Conservation (phyloP, 2,797 vertebrate species). For the Neoniphon sammara region DNA sequence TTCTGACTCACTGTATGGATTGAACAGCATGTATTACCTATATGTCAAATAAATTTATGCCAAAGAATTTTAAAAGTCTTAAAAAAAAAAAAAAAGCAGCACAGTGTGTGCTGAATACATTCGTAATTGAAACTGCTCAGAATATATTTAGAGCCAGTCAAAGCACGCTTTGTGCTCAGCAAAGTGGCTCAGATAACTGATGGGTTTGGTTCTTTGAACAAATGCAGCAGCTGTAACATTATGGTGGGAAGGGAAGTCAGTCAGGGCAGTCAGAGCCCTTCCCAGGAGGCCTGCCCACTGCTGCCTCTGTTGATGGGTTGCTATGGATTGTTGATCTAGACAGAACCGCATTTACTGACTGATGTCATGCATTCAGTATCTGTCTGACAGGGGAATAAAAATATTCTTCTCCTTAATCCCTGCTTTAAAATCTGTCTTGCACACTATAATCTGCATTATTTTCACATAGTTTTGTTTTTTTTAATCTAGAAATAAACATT, state of each 20-base stretch:
- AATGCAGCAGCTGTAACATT: slow-evolving; percentile 42
- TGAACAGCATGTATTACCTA: slow-evolving; percentile 22
- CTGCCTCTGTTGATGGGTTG: slow-evolving; percentile 74
- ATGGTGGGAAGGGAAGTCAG: slow-evolving; percentile 33
- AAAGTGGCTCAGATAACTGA: slow-evolving; percentile 52
- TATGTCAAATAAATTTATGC: background rate
- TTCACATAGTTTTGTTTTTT: background rate
- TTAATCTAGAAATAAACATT: background rate
- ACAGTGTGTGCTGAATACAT: background rate
- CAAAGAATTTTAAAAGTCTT: slow-evolving; percentile 13
- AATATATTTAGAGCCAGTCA: slow-evolving; percentile 31
- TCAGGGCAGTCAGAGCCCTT: slow-evolving; percentile 41
- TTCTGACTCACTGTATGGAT: slow-evolving; percentile 43
- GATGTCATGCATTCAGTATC: slow-evolving; percentile 75
- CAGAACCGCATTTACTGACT: slow-evolving; percentile 69
- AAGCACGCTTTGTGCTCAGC: slow-evolving; percentile 6
- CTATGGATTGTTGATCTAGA: slow-evolving; percentile 70
- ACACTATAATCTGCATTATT: background rate
- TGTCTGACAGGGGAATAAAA: slow-evolving; percentile 59
- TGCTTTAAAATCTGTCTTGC: slow-evolving; percentile 27
- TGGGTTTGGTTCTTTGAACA: slow-evolving; percentile 41
- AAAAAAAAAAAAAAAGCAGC: background rate
- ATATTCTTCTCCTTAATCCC: slow-evolving; percentile 22
- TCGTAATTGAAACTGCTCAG: slow-evolving; percentile 11
- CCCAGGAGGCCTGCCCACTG: slow-evolving; percentile 55